Percentiles rank a stretch among this genome's conserved stretches.
These are phyloP conservation scores for Diaphora mendica DNA, from an alignment of 2,888 invertebrate genomes.

Conservation along the genomic window DNA sequence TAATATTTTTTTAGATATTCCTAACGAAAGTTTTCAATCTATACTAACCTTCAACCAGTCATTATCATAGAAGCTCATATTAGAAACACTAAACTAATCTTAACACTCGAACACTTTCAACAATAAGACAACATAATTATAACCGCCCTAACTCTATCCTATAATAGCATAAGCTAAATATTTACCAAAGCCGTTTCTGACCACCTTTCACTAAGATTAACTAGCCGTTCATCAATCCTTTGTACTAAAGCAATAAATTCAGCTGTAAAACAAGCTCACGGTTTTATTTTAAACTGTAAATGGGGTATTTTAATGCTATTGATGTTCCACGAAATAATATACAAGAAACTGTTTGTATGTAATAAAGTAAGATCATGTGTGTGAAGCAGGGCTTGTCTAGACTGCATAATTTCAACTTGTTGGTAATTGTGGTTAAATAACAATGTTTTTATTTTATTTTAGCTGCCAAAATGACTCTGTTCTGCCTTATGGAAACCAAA, in stretches of 20 bases:
- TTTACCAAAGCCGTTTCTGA: constrained; percentile 19
- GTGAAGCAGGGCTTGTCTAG: neutral
- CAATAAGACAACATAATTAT: constrained; percentile 3
- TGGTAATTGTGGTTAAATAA: neutral
- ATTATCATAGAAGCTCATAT: neutral
- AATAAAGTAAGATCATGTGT: neutral
- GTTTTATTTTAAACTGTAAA: constrained; percentile 50
- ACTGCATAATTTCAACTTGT: neutral
- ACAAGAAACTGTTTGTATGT: neutral
- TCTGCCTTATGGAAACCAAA: too few relatives aligned
- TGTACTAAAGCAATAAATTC: constrained; percentile 48
- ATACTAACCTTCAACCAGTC: neutral
- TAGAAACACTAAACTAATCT: neutral
- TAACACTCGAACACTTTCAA: neutral
- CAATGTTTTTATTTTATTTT: neutral
- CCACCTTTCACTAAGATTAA: constrained; percentile 40
- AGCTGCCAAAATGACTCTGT: too few relatives aligned
- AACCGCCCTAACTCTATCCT: constrained; percentile 9
- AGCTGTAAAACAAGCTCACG: constrained; percentile 37
- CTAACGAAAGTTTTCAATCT: too few relatives aligned
- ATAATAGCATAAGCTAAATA: constrained; percentile 22
- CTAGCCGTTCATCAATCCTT: constrained; percentile 48
- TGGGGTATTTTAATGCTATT: constrained; percentile 43
- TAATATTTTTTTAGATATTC: too few relatives aligned
- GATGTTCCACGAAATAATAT: constrained; percentile 27